Conservation (phyloP, 2,113 vertebrate species). For the zebrafish (Danio rerio) region GRCz12tu NC_133187.1:38943501-38944000, state of each 20-base stretch:
- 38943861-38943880: slow-evolving; percentile 35
- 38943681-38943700: slow-evolving; percentile 40
- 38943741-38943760: slow-evolving; percentile 45
- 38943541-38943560: slow-evolving; percentile 40
- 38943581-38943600: slow-evolving; percentile 35
- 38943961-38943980: slow-evolving; percentile 29
- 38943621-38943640: slow-evolving; percentile 7
- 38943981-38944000: slow-evolving; percentile 53
- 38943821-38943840: slow-evolving; percentile 6
- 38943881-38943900: slow-evolving; percentile 21
- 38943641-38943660: slow-evolving; percentile 25
- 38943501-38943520: slow-evolving; percentile 47
- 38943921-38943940: slow-evolving; percentile 32
- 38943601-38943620: slow-evolving; percentile 37
- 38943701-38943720: slow-evolving; percentile 22
- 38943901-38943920: not conserved
- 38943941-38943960: slow-evolving; percentile 40
- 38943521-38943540: slow-evolving; percentile 29
- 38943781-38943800: not conserved
- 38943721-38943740: slow-evolving; percentile 28
- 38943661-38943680: slow-evolving; percentile 26
- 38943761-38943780: not conserved
- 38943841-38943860: slow-evolving; percentile 12
- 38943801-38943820: not conserved
- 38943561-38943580: slow-evolving; percentile 35